Percentiles rank a stretch among this genome's conserved stretches.
Conservation (phyloP, 2,797 vertebrate species). For the Parambassis ranga region DNA sequence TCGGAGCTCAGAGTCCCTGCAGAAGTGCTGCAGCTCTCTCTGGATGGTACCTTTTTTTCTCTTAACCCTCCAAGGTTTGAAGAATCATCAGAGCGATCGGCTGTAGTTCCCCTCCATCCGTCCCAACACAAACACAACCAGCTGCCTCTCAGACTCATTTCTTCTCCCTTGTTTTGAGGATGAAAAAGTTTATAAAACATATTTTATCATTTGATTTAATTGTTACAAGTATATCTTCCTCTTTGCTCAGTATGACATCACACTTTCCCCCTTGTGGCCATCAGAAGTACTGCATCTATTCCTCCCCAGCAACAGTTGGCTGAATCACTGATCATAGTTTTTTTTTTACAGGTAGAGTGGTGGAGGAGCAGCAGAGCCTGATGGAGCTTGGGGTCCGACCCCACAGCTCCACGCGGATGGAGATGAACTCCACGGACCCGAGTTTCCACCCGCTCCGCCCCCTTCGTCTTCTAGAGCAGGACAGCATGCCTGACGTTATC, state of each 20-base stretch:
- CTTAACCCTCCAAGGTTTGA: too few species aligned
- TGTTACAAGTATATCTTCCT: too few species aligned
- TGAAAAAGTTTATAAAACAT: too few species aligned
- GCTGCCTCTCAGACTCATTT: too few species aligned
- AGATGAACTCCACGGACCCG: slow-evolving; percentile 78
- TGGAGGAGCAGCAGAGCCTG: slow-evolving; percentile 76
- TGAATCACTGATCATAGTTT: background rate
- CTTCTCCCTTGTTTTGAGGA: too few species aligned
- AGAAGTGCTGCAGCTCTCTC: slow-evolving; percentile 73
- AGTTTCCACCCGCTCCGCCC: slow-evolving; percentile 74
- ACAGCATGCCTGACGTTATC: slow-evolving; percentile 83
- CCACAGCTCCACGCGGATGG: slow-evolving; percentile 77
- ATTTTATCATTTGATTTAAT: too few species aligned
- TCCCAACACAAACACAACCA: background rate
- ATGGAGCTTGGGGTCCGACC: slow-evolving; percentile 76
- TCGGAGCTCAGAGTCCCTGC: slow-evolving; percentile 79
- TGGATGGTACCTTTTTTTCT: slow-evolving; percentile 67
- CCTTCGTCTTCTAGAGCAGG: slow-evolving; percentile 66
- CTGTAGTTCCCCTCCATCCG: too few species aligned
- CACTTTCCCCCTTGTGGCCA: background rate
- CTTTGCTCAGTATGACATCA: too few species aligned
- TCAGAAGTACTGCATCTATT: background rate
- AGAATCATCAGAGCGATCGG: background rate
- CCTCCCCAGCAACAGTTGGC: too few species aligned
- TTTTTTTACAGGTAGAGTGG: slow-evolving; percentile 71